Conservation (phyloP, 2,888 invertebrate genomes). For the Azorinus chamasolen region DNA sequence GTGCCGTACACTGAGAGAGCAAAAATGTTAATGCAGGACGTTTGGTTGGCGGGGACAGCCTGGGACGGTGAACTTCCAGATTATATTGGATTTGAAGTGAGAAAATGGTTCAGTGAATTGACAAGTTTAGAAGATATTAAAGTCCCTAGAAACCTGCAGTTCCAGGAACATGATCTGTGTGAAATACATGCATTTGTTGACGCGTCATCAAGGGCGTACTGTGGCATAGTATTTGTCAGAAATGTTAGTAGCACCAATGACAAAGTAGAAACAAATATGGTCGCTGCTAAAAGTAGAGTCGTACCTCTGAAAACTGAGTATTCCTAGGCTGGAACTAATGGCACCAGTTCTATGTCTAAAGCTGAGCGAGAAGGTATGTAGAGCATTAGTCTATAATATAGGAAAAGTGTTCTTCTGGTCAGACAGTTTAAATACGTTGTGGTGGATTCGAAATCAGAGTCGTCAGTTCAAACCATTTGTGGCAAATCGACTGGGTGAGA, state of each 20-base stretch:
- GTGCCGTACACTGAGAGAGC: constrained; percentile 28
- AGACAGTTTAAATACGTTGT: constrained; percentile 22
- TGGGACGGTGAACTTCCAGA: constrained; percentile 27
- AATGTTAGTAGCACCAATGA: neutral
- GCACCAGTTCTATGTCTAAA: constrained; percentile 31
- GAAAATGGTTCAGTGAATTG: constrained; percentile 30
- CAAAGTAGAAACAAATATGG: neutral
- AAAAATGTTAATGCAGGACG: constrained; percentile 35
- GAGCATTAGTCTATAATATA: neutral
- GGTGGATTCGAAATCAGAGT: constrained; percentile 47
- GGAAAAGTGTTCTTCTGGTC: neutral
- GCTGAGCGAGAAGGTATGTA: constrained; percentile 8
- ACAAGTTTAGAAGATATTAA: constrained; percentile 7
- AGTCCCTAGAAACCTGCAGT: constrained; percentile 8
- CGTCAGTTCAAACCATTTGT: constrained; percentile 56
- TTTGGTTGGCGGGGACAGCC: constrained; percentile 25
- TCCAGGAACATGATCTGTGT: neutral
- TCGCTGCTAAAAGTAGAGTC: constrained; percentile 46
- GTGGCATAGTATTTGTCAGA: constrained; percentile 28
- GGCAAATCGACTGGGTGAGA: constrained; percentile 63
- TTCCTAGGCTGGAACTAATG: constrained; percentile 48
- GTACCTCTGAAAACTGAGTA: constrained; percentile 45
- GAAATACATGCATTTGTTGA: constrained; percentile 46
- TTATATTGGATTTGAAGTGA: neutral
- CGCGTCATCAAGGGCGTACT: constrained; percentile 47